phyloP scores from a whole-genome alignment of 1,140 invertebrate genomes.

The Aphaenogaster floridana region DNA sequence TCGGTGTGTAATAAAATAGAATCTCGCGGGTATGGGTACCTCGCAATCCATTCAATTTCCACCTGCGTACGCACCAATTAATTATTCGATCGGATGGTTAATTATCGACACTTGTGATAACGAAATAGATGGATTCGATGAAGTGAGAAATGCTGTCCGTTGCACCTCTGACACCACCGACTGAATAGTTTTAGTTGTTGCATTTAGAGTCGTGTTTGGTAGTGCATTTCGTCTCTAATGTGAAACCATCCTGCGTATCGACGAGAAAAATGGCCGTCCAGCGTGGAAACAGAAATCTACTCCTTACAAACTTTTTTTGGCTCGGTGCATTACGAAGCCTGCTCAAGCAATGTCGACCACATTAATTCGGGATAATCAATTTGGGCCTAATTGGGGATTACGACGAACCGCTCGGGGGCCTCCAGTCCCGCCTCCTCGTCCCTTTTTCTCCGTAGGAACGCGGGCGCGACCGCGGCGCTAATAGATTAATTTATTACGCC shows the following conservation, averaged over 20 bases:
- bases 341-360: slow-evolving; percentile 51
- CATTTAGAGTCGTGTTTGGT: not conserved
- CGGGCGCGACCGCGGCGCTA: slow-evolving; percentile 78
- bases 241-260: slow-evolving; percentile 9
- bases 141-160: not conserved
- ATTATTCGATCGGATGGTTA: slow-evolving; percentile 26
- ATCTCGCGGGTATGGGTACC: not conserved
- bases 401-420: slow-evolving; percentile 68
- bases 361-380: slow-evolving; percentile 85
- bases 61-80: not conserved
- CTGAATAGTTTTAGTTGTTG: not conserved
- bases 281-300: not conserved
- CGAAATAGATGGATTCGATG: slow-evolving; percentile 14
- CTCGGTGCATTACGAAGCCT: slow-evolving; percentile 39
- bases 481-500: slow-evolving; percentile 86
- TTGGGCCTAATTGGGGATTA: slow-evolving; percentile 86
- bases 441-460: slow-evolving; percentile 66
- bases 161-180: not conserved
- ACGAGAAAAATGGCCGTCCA: slow-evolving; percentile 38
- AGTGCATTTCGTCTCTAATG: not conserved
- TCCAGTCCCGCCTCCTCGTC: not conserved
- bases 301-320: slow-evolving; percentile 40
- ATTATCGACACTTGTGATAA: slow-evolving; percentile 25
- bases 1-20: slow-evolving; percentile 24
- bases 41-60: slow-evolving; percentile 12